phyloP scores from a whole-genome alignment of 2,113 vertebrate species.

The Anarhynchus alexandrinus region DNA sequence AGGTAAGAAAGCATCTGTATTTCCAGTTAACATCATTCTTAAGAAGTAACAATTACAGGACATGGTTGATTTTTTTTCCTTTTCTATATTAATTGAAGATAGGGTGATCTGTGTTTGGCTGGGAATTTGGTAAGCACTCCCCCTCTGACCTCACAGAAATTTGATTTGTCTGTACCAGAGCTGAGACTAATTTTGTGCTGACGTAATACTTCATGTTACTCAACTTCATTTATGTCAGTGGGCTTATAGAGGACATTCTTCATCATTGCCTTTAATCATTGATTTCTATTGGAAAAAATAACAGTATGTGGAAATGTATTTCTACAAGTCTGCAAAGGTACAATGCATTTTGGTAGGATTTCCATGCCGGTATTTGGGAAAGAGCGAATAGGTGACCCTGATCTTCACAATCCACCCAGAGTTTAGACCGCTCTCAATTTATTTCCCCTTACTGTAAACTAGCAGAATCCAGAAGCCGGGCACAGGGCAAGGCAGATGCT shows the following conservation, averaged over 20 bases:
- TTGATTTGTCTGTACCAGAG: background rate
- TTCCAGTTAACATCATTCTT: background rate
- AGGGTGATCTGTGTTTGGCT: background rate
- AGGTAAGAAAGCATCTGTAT: background rate
- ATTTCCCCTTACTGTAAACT: background rate
- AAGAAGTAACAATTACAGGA: background rate
- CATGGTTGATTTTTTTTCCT: background rate
- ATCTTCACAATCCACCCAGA: background rate
- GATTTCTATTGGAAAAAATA: background rate
- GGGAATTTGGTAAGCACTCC: background rate
- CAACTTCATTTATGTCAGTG: background rate
- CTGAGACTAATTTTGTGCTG: background rate
- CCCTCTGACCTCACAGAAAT: background rate
- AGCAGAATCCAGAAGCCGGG: background rate
- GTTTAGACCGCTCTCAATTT: background rate
- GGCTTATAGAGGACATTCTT: background rate
- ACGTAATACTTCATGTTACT: background rate
- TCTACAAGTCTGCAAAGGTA: background rate
- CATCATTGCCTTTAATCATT: background rate
- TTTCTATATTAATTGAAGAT: background rate
- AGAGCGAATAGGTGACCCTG: background rate
- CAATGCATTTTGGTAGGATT: background rate
- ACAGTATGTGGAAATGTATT: background rate
- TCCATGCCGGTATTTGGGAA: background rate
- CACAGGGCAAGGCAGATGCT: background rate